Evolutionary conservation across 2,113 vertebrate species (phyloP), one percentile per base, ranked within the genome.

Genomic region (Brachionichthys hirsutus): DNA sequence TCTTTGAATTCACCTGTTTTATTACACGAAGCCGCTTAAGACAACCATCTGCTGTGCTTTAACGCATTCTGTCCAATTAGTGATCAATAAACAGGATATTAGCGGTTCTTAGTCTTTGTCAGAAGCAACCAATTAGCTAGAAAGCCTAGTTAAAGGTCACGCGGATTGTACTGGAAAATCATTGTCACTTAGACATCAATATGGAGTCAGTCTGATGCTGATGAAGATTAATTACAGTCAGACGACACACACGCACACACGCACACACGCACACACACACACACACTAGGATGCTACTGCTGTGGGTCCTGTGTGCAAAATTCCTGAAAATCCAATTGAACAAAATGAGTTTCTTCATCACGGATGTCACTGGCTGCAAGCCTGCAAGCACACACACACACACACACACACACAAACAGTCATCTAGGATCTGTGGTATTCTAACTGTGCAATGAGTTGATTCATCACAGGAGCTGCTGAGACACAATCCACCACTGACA

Each of bases 321-420:
- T 60, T 11, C 2, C 60, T 69, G 62, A 53, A 70, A 86, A 82
- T 77, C 42, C 16, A 71, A 79, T 62, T 72, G 22, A 67, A 62
- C 60, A 34, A 56, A 71, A 75, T 64, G 42, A 73, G 57, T 51
- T 69, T 14, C 77, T 76, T 77, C 66, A 72, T 80, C 75, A 60
- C 0, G 3, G 48, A 46, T 60, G 70, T 80, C 71, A 69, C 45
- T 36, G 20, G 54, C 18, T 30, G 38, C 68, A 38, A 0, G 18
- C 54, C 38, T 38, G 35, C 45, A 10, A 51, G 35, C 63, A 34
- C 15, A 8, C 4, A 47, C 9, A 17, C 56, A 45, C 12, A 53
- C 12, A 22, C 52, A 16, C 19, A 52, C 1, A 50, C 34, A 54
- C 12, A 50, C 16, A 45, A 8, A 51, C 18, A 34, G 24, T 22